These are phyloP conservation scores for Gadus macrocephalus DNA, from an alignment of 2,113 vertebrate genomes.

Conservation along the genomic window DNA sequence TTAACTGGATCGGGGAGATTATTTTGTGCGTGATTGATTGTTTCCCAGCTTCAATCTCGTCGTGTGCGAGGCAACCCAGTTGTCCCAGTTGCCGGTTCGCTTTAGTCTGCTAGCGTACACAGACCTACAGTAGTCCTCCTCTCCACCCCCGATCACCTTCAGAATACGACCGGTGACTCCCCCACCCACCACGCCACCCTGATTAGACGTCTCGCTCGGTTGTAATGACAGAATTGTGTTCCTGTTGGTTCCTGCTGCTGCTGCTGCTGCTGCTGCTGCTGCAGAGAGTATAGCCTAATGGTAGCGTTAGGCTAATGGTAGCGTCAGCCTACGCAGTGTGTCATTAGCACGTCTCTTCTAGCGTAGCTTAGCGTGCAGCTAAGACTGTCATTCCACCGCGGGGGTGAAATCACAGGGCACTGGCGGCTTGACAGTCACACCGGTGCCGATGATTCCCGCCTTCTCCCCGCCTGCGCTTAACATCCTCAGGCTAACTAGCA, in stretches of 20 bases:
- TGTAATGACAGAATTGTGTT: slow-evolving; percentile 74
- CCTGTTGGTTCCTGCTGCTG: slow-evolving; percentile 66
- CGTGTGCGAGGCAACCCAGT: too few species aligned
- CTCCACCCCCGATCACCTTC: slow-evolving; percentile 18
- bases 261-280: slow-evolving; percentile 68
- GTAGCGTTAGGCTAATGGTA: slow-evolving; percentile 69
- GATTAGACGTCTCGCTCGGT: slow-evolving; percentile 71
- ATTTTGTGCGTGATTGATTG: too few species aligned
- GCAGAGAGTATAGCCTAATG: slow-evolving; percentile 65
- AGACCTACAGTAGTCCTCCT: background rate
- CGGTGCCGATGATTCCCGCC: slow-evolving; percentile 36
- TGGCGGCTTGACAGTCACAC: slow-evolving; percentile 59
- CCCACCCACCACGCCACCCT: slow-evolving; percentile 44
- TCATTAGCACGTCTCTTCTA: slow-evolving; percentile 62
- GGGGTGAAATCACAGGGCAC: slow-evolving; percentile 63
- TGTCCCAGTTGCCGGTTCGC: too few species aligned
- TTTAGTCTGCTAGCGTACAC: too few species aligned
- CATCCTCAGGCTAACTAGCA: slow-evolving; percentile 25
- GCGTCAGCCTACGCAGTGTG: slow-evolving; percentile 62
- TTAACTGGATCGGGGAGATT: too few species aligned
- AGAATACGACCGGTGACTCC: slow-evolving; percentile 14
- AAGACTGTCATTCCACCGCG: slow-evolving; percentile 65
- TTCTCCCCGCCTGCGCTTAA: slow-evolving; percentile 34
- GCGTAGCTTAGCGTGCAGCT: slow-evolving; percentile 52
- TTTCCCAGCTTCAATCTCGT: too few species aligned